Evolutionary conservation across 2,797 vertebrate species (phyloP), one percentile per base, ranked within the genome.

Genomic region (Hydrocynus forskahlii): DNA sequence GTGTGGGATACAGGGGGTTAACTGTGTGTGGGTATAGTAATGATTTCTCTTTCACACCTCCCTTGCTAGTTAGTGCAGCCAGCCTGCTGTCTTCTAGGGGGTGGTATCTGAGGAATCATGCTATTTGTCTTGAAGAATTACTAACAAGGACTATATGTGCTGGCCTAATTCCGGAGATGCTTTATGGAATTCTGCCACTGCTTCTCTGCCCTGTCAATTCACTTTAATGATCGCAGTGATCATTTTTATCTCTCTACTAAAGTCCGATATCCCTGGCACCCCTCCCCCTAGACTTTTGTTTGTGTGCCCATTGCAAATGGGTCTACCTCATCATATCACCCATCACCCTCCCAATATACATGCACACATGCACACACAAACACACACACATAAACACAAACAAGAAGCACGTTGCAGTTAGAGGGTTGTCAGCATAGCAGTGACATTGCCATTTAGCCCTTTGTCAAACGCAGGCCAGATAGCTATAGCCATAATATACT

Each of bases 11-110:
- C 59, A 87, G 87, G 82, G 83, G 90, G 92, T 92, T 88, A 91
- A 90, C 87, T 85, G 83, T 88, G 85, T 92, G 91, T 93, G 89
- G 89, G 91, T 92, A 91, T 92, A 93, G 89, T 93, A 93, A 92
- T 92, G 92, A 92, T 93, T 94, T 92, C 92, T 92, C 92, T 92
- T 91, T 92, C 92, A 93, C 90, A 92, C 90, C 90, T 93, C 92
- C 91, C 91, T 88, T 92, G 88, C 88, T 93, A 95, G 95, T 95
- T 94, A 93, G 90, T 86, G 88, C 86, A 81, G 89, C 86, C 90
- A 90, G 87, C 90, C 88, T 89, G 89, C 88, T 92, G 92, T 89
- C 89, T 88, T 66, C 84, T 88, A 89, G 86, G 89, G 86, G 91
- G 84, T 29, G 71, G 90, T 73, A 86, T 91, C 92, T 90, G 80